Conservation (phyloP, 2,113 vertebrate genomes). For the Phyllostomus discolor region DNA sequence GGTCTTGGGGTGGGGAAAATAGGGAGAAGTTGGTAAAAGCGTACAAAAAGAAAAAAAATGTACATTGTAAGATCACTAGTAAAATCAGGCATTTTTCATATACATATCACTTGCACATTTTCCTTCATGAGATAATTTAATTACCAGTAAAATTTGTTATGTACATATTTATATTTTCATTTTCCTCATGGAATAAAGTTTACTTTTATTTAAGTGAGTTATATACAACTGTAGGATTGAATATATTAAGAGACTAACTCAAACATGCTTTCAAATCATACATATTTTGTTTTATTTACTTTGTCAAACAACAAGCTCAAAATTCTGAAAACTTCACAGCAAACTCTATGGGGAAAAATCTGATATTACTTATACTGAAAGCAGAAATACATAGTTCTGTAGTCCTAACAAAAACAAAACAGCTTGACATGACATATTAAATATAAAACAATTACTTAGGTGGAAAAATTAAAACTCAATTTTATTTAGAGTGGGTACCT, state of each 20-base stretch:
- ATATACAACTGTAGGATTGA: not conserved
- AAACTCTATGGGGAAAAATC: not conserved
- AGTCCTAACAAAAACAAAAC: not conserved
- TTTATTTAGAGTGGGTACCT: not conserved
- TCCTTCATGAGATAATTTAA: not conserved
- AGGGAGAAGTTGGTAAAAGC: not conserved
- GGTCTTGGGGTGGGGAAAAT: not conserved
- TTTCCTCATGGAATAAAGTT: constrained; percentile 19
- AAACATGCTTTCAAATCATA: constrained; percentile 4
- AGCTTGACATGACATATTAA: not conserved
- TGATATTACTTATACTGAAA: not conserved
- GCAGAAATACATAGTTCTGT: not conserved
- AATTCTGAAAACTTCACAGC: not conserved
- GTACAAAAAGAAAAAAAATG: not conserved
- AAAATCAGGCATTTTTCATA: not conserved
- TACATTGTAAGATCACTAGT: not conserved
- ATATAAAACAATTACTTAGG: constrained; percentile 1
- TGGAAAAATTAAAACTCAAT: not conserved
- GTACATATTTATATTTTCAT: not conserved
- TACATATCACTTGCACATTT: not conserved
- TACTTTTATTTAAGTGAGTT: constrained; percentile 33
- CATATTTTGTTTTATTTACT: constrained; percentile 26
- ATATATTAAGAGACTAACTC: not conserved
- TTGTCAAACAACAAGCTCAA: not conserved
- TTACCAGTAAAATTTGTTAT: constrained; percentile 20